phyloP scores from a whole-genome alignment of 2,113 vertebrate genomes.

The Hystrix cristata region DNA sequence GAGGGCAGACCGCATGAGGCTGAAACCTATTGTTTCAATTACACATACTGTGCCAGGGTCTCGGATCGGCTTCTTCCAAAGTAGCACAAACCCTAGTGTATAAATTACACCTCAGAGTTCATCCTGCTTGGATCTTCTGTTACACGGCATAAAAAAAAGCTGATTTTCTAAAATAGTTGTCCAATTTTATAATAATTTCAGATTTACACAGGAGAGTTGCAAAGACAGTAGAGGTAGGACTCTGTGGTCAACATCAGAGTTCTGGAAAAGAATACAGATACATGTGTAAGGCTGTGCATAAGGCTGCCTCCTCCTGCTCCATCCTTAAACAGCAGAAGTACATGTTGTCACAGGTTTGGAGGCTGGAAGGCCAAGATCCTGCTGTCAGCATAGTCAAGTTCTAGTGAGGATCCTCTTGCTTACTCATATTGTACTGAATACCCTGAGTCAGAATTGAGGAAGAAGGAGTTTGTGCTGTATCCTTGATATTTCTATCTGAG shows the following conservation, averaged over 20 bases:
- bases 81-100: not conserved
- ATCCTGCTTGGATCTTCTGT: not conserved
- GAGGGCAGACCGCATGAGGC: not conserved
- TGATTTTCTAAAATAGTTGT: not conserved
- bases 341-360: not conserved
- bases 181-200: not conserved
- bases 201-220: not conserved
- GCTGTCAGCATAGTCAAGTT: not conserved
- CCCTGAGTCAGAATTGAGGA: not conserved
- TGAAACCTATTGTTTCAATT: not conserved
- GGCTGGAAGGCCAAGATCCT: not conserved
- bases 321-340: not conserved
- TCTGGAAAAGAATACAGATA: not conserved
- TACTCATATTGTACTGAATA: not conserved
- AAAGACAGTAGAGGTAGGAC: not conserved
- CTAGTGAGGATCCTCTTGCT: not conserved
- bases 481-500: not conserved
- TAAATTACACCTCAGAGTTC: not conserved
- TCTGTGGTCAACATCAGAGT: not conserved
- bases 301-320: not conserved
- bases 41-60: too few relatives aligned
- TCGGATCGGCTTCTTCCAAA: not conserved
- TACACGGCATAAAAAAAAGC: not conserved
- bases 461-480: not conserved
- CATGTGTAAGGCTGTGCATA: not conserved